Evolutionary conservation across 2,113 vertebrate species (phyloP).

Genomic region (Sula dactylatra): DNA sequence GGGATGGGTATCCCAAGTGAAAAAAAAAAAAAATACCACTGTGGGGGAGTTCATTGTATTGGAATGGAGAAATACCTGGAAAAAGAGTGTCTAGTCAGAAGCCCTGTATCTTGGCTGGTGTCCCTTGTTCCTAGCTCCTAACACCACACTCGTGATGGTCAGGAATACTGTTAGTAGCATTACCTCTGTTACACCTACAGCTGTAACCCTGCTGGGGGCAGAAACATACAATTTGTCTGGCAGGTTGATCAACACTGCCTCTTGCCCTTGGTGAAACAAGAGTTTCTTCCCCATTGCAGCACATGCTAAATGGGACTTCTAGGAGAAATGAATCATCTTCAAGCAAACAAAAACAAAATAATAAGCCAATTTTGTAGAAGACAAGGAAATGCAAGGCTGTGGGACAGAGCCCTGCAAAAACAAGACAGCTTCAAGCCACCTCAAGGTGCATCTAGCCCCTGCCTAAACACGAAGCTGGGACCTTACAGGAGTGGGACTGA

Average conservation of each 20-base stretch:
- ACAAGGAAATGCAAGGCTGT: background rate
- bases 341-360: background rate
- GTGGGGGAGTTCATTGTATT: background rate
- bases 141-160: fast-evolving
- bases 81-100: background rate
- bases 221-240: background rate
- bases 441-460: background rate
- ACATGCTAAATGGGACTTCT: background rate
- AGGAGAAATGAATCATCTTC: background rate
- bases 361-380: background rate
- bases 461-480: background rate
- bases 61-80: background rate
- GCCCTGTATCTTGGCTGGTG: background rate
- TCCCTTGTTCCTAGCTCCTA: background rate
- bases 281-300: background rate
- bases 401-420: background rate
- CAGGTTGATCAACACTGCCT: no score
- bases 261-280: background rate
- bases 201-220: background rate
- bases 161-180: background rate
- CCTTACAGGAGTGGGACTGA: fast-evolving
- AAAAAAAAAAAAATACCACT: no score
- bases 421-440: background rate
- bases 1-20: background rate
- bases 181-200: background rate